phyloP scores from a whole-genome alignment of 2,888 invertebrate genomes.

The Tenthredo notha region DNA sequence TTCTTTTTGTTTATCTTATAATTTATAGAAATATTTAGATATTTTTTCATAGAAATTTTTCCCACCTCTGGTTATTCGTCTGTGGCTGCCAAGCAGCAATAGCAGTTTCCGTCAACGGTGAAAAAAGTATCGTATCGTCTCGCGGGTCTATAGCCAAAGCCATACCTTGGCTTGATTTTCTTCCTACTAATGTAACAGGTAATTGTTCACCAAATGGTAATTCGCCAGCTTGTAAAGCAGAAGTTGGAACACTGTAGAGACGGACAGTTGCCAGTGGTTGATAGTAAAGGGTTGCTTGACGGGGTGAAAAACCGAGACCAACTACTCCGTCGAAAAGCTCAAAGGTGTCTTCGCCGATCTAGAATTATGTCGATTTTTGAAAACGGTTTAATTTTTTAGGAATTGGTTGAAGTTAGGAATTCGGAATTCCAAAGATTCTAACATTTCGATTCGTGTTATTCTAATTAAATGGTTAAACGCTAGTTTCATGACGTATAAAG shows the following conservation, averaged over 20 bases:
- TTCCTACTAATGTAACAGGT: constrained; percentile 89
- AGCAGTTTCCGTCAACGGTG: constrained; percentile 90
- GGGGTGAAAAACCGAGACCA: constrained; percentile 85
- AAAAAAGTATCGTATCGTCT: constrained; percentile 88
- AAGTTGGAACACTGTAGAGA: constrained; percentile 88
- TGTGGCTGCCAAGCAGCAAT: constrained; percentile 90
- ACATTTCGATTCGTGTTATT: neutral
- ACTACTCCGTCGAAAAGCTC: constrained; percentile 88
- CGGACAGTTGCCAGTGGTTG: constrained; percentile 89
- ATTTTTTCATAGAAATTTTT: neutral
- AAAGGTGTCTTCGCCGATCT: constrained; percentile 85
- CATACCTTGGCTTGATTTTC: constrained; percentile 91
- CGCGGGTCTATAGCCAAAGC: constrained; percentile 86
- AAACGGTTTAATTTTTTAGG: neutral
- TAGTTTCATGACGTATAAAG: neutral
- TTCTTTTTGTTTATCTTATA: neutral
- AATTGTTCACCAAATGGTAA: constrained; percentile 85
- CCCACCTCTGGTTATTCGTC: constrained; percentile 85
- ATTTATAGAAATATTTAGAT: neutral
- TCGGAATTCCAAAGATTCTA: too few relatives aligned
- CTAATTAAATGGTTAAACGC: neutral
- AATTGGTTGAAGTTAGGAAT: too few relatives aligned
- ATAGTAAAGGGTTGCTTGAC: constrained; percentile 83
- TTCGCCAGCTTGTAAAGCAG: constrained; percentile 87
- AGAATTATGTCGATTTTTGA: constrained; percentile 4